Evolutionary conservation across 1,140 invertebrate species (phyloP), one percentile per base, ranked within the genome.

Genomic region (Drosophila elegans): DNA sequence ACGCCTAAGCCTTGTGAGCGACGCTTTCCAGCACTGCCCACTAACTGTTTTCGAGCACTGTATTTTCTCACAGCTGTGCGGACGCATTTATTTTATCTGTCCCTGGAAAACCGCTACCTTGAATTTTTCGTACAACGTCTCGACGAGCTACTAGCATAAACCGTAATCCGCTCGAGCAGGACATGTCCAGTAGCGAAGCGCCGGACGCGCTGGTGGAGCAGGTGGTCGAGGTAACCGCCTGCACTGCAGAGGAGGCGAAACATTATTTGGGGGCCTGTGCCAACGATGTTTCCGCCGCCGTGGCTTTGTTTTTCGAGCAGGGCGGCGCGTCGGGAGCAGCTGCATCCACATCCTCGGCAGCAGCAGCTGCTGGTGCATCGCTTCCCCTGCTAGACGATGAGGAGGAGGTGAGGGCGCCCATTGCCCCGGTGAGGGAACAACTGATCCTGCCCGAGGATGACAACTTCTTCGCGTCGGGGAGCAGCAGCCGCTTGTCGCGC

Each of bases 361-460:
- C 54, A 34, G 48, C 59, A 12, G 45, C 51, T 27, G 46, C 38
- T n/a, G 39, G 64, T 29, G 42, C 61, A 32, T 75, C 21, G 34
- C 66, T 49, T 38, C 77, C 49, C 29, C 25, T 69, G 21, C 46
- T 51, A 46, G 59, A 59, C 13, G 84, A 73, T 11, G 91, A 91
- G 5, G 83, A 90, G 25, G 82, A 91, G n/a, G 90, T 92, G n/a
- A 77, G 91, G 25, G 85, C 91, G 12, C 91, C 91, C 2, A 92
- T 92, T 48, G 82, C 90, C 10, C 90, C 91, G 11, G 90, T 84
- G 4, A 77, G 91, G 10, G 91, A 92, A 49, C 91, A 92, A 56
- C 69, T 92, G n/a, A 64, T 92, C 6, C 39, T 91, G 41, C 91
- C 91, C 3, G 90, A 92, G 42, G 91, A 92, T 52, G 91, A 92